Percentiles rank a stretch among this genome's conserved stretches.
phyloP scores from a whole-genome alignment of 2,113 vertebrate species.

The Diadophis punctatus region DNA sequence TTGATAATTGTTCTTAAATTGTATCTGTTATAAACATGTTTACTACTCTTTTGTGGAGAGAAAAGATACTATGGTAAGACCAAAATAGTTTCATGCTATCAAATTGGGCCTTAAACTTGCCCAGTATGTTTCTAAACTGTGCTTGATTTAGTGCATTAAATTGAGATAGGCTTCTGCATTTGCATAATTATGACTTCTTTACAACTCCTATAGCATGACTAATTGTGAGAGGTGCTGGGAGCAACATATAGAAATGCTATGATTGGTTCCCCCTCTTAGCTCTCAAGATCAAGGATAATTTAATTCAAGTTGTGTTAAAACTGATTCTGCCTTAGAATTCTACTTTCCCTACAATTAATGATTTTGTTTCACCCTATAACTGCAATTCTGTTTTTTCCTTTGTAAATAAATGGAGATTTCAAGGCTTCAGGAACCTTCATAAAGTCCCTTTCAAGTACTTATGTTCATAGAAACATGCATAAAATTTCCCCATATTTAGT shows the following conservation, averaged over 20 bases:
- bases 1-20: background rate
- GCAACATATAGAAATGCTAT: background rate
- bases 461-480: background rate
- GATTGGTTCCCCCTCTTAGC: background rate
- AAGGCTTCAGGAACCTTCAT: background rate
- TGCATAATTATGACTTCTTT: background rate
- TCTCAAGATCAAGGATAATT: background rate
- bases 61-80: background rate
- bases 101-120: background rate
- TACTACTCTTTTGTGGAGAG: background rate
- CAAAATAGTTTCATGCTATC: background rate
- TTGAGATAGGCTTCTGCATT: background rate
- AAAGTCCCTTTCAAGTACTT: background rate
- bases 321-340: background rate
- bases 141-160: background rate
- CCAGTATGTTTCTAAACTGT: background rate
- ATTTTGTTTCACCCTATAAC: background rate
- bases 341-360: background rate
- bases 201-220: background rate
- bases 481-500: background rate
- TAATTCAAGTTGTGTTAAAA: background rate
- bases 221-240: background rate
- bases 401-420: background rate
- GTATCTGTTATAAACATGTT: background rate
- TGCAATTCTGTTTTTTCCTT: background rate